A percentile compares a stretch with the other conserved stretches of the same genome.
These are phyloP conservation scores for Dexiosoma caninum DNA, from an alignment of 2,888 invertebrate species.

Conservation along the genomic window DNA sequence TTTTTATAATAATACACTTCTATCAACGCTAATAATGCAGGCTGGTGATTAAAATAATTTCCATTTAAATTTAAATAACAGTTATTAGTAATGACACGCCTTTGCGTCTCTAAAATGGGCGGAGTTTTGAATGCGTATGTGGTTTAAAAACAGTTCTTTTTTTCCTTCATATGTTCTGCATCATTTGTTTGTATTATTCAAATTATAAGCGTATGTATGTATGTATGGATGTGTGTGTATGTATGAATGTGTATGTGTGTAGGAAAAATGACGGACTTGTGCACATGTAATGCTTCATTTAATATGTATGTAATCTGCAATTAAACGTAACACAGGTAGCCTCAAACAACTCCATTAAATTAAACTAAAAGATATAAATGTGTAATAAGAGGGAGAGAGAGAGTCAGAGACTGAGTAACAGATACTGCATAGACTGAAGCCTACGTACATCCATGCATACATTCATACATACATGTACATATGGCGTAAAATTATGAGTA, in stretches of 20 bases:
- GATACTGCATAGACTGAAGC: neutral
- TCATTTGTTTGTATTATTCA: neutral
- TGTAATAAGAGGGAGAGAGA: no score
- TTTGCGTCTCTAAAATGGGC: conserved; percentile 27
- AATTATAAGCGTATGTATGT: neutral
- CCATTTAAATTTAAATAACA: neutral
- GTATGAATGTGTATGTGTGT: neutral
- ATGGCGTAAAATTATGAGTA: conserved; percentile 5
- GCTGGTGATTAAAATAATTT: neutral
- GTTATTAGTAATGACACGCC: conserved; percentile 10
- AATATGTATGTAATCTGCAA: conserved; percentile 48
- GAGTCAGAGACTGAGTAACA: neutral
- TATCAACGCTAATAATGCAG: neutral
- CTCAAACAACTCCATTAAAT: conserved; percentile 45
- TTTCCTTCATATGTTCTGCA: no score
- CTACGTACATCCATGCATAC: no score
- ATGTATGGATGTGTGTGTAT: no score
- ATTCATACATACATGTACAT: no score
- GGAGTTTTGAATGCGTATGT: conserved; percentile 32
- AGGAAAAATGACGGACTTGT: conserved; percentile 31
- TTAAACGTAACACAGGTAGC: conserved; percentile 47
- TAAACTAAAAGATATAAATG: conserved; percentile 21
- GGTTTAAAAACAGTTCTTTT: neutral
- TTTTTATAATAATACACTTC: neutral
- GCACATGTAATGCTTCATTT: conserved; percentile 57